These are phyloP conservation scores for Atractosteus spatula DNA, from an alignment of 2,113 vertebrate species.

Conservation along the genomic window DNA sequence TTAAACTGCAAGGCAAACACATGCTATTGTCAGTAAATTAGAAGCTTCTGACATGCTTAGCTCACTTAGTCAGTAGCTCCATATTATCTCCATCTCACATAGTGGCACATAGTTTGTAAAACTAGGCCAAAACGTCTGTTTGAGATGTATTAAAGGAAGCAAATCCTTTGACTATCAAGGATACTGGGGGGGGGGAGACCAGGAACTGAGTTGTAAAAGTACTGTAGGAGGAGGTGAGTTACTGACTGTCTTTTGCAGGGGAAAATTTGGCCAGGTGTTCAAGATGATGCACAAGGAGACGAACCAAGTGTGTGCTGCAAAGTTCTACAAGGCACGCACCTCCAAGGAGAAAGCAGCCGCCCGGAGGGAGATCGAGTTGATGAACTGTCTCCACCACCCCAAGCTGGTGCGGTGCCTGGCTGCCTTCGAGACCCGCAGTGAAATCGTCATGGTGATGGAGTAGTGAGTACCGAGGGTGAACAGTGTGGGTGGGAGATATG, in stretches of 20 bases:
- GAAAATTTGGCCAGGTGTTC: constrained; percentile 77
- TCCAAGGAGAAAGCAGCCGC: constrained; percentile 62
- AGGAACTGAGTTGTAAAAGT: too few relatives aligned
- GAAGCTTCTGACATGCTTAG: too few relatives aligned
- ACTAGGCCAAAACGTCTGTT: too few relatives aligned
- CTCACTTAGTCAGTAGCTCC: too few relatives aligned
- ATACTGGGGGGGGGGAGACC: too few relatives aligned
- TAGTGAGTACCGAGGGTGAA: constrained; percentile 66
- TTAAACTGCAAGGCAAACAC: too few relatives aligned
- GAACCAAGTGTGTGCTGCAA: constrained; percentile 67
- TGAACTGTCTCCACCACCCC: constrained; percentile 76
- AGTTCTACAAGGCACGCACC: constrained; percentile 65
- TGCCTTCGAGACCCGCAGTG: constrained; percentile 60
- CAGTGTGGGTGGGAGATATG: background rate
- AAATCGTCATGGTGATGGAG: constrained; percentile 81
- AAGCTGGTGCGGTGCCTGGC: constrained; percentile 77
- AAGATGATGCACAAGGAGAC: constrained; percentile 70
- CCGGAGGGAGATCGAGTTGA: constrained; percentile 71
- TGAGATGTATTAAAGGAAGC: too few relatives aligned
- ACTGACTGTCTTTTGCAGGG: constrained; percentile 48
- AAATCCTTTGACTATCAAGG: too few relatives aligned
- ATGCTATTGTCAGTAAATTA: too few relatives aligned
- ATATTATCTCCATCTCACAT: too few relatives aligned
- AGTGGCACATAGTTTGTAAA: too few relatives aligned
- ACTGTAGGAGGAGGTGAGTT: too few relatives aligned